Conservation (phyloP, 2,113 vertebrate genomes). For the Piprites chloris region DNA sequence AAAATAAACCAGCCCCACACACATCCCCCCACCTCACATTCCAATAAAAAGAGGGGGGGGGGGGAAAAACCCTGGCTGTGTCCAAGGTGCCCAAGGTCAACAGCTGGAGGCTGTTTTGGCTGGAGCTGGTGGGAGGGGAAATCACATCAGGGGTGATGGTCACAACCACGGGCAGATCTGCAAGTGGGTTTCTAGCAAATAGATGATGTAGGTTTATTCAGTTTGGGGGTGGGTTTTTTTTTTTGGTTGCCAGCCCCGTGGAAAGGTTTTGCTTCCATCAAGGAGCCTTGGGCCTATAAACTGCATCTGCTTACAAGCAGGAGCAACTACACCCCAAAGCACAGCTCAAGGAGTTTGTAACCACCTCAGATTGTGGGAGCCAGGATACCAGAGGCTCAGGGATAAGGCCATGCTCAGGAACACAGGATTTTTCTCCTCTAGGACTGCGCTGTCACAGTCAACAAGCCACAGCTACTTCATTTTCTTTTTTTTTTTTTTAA, state of each 20-base stretch:
- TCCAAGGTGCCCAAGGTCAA: neutral
- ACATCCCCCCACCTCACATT: neutral
- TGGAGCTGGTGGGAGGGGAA: neutral
- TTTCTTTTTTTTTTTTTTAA: neutral
- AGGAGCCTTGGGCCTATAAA: neutral
- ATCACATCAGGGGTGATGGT: neutral
- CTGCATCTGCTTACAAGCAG: neutral
- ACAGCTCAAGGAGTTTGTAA: neutral
- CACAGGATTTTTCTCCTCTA: neutral
- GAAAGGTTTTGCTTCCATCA: neutral
- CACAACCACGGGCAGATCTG: neutral
- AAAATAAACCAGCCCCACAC: neutral
- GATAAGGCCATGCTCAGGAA: neutral
- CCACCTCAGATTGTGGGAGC: rapidly evolving
- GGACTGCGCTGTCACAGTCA: neutral
- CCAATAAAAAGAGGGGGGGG: neutral
- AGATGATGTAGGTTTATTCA: neutral
- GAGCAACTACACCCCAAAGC: neutral
- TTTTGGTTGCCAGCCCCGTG: neutral
- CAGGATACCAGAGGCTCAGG: neutral
- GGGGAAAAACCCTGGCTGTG: neutral
- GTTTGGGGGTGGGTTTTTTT: neutral
- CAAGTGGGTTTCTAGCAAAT: neutral
- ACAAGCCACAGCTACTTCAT: rapidly evolving
- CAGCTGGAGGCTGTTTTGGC: neutral